Evolutionary conservation across 1,140 invertebrate genomes (phyloP).

Genomic region (Hetaerina americana): DNA sequence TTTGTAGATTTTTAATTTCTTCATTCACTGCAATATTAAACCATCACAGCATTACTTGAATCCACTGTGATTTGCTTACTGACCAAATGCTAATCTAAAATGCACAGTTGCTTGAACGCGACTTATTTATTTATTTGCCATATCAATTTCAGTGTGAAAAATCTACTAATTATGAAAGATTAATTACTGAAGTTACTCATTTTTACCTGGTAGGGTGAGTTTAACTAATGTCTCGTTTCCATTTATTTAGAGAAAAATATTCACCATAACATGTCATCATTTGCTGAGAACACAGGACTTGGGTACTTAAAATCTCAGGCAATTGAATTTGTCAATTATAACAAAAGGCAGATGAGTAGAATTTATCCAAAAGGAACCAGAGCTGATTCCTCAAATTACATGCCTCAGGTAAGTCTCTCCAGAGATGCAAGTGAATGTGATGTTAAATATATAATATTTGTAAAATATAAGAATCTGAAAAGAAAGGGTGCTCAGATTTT

Average conservation of each 20-base stretch:
- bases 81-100: no score
- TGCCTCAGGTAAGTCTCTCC: conserved; percentile 86
- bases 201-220: no score
- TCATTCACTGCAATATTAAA: no score
- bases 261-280: conserved; percentile 97
- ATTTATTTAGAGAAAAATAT: conserved; percentile 74
- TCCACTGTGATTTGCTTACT: no score
- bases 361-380: conserved; percentile 98
- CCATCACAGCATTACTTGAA: no score
- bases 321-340: conserved; percentile 99
- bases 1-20: no score
- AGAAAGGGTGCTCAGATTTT: no score
- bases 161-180: no score
- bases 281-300: conserved; percentile 90
- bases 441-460: background rate
- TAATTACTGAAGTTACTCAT: no score
- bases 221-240: background rate
- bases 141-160: no score
- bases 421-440: background rate
- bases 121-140: no score
- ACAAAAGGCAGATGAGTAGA: conserved; percentile 96
- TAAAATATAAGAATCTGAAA: background rate
- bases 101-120: no score
- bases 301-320: conserved; percentile 90
- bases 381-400: conserved; percentile 98